Base-by-base conservation (phyloP, 2,888 invertebrate genomes). In the Pandemis cinnamomeana region DNA sequence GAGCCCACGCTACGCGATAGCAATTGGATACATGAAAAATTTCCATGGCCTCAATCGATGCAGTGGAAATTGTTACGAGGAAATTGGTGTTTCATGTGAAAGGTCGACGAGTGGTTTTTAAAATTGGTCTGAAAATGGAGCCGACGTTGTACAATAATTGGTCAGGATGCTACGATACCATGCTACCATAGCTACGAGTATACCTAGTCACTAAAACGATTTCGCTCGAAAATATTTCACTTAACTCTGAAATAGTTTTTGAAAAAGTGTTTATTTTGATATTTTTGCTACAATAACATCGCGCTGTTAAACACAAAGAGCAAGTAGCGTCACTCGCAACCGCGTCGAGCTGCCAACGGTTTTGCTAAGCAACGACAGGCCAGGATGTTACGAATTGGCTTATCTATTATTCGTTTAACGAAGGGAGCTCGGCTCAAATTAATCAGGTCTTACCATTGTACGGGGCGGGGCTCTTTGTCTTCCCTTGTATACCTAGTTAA, bases 341-440 rank as follows among this genome's bases (percentile, higher is more conserved):
- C 68, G 58, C 48, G 64, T 27, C 51, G 15, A 20, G 42, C 53
- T 20, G 61, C 44, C 42, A 60, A 60, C 42, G 79, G 79, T 79
- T 77, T 66, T 42, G 67, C 73, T 77, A 82, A 80, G 81, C 80
- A 82, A 81, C 82, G 78, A 77, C 81, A 82, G 83, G 81, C 80
- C 81, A 80, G 80, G 80, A 80, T 80, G 79, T 81, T 82, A 83
- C 86, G 83, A 85, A 87, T 86, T 86, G 84, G 84, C 83, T 87
- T 87, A 86, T 84, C 84, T 84, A 80, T 83, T 84, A 85, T 84
- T 82, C 81, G 86, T 86, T 87, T 86, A 86, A 81, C 80, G 82
- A 82, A 76, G 83, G 71, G 70, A 70, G 71, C 70, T 80, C 81
- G 80, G 80, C 80, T 82, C 82, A 81, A 86, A 85, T 83, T 86